Evolutionary conservation across 2,797 vertebrate species (phyloP).

Genomic region (Ctenochaetus hawaiiensis): DNA sequence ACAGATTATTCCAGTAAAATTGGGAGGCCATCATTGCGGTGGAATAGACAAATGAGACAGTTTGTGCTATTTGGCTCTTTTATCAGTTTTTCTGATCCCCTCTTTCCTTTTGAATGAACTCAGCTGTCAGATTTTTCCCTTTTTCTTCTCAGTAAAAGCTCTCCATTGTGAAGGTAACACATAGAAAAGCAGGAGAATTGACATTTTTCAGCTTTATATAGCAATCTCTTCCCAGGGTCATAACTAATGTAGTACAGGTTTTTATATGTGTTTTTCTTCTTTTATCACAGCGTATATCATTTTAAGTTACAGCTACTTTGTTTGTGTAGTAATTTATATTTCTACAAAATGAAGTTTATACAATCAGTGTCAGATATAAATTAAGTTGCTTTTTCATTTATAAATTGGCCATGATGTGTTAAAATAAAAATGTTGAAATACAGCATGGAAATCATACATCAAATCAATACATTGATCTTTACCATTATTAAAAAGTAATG

Average conservation of each 20-base stretch:
- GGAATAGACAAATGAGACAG: constrained; percentile 55
- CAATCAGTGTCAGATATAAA: constrained; percentile 2
- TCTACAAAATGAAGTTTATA: constrained; percentile 9
- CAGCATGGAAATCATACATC: not conserved
- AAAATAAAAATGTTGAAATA: not conserved
- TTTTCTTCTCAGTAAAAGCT: not conserved
- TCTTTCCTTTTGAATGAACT: constrained; percentile 51
- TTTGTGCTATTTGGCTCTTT: constrained; percentile 57
- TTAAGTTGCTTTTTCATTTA: not conserved
- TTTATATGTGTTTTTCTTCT: constrained; percentile 19
- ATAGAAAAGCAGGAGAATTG: constrained; percentile 22
- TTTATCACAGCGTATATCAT: constrained; percentile 21
- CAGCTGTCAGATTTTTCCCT: constrained; percentile 29
- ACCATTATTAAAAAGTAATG: not conserved
- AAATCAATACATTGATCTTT: not conserved
- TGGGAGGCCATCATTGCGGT: constrained; percentile 46
- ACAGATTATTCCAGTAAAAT: constrained; percentile 74
- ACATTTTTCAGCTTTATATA: constrained; percentile 11
- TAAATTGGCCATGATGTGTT: not conserved
- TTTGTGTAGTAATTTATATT: constrained; percentile 35
- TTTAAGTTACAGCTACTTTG: constrained; percentile 27
- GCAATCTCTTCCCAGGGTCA: constrained; percentile 31
- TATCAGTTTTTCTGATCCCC: constrained; percentile 27
- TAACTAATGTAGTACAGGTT: constrained; percentile 2
- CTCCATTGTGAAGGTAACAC: not conserved